Base-by-base conservation (phyloP, 2,113 vertebrate genomes). In the Laticauda laticaudata region DNA sequence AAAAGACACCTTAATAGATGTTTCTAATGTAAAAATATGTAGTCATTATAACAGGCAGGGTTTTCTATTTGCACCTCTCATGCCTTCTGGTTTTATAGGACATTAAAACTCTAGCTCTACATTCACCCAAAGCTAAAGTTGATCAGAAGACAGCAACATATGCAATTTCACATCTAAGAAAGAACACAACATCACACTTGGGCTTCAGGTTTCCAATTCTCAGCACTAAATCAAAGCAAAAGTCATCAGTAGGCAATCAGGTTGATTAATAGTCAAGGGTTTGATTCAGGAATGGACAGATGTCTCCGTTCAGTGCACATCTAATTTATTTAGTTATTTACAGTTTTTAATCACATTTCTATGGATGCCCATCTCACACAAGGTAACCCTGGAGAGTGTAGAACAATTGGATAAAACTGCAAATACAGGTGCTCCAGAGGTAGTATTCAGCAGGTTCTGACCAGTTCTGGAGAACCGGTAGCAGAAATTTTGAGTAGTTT, bases 11-110 rank as follows among this genome's bases (percentile, higher is more conserved):
- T 29, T 43, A 48, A 1, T 3, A 18, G 91, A 23, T 0, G 43
- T 59, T 87, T 55, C 26, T 0, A 81, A 86, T 93, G 92, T 59
- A 55, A 90, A 93, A 93, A 90, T 85, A 90, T 86, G 88, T 86
- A 51, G 54, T 4, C 39, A 85, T 86, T 92, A 85, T 90, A 81
- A 45, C 29, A 93, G 86, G 14, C 29, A 57, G 54, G 23, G 43
- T 91, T 59, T 59, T 53, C 21, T 45, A 88, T 57, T 81, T 45
- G 23, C 34, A 26, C 51, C 90, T 56, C 20, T 75, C 86, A 57
- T 88, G 45, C 29, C n/a, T 85, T 86, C 23, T 53, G 23, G 43
- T 59, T 48, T 56, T 91, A 59, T 69, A 24, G 55, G 85, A 59
- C n/a, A 59, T 85, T 75, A 43, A 91, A 69, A 89, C 57, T 0